Percentiles rank a stretch among this genome's conserved stretches.
These are phyloP conservation scores for Isoperla grammatica DNA, from an alignment of 2,888 invertebrate species.

Conservation along the genomic window DNA sequence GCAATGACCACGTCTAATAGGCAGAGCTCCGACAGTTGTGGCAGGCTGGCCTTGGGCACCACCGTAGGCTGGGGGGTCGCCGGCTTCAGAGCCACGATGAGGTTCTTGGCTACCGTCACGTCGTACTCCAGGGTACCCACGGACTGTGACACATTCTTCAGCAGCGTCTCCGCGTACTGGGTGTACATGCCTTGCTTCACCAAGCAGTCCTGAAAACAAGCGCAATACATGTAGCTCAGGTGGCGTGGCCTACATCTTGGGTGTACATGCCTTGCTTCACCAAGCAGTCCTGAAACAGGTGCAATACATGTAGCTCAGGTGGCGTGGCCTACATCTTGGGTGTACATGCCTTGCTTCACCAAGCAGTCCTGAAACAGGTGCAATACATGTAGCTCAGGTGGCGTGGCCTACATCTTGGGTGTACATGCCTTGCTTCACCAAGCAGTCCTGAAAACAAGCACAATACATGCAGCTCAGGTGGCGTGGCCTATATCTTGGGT, in stretches of 20 bases:
- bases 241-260: too few relatives aligned
- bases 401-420: too few relatives aligned
- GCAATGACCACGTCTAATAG: slow-evolving; percentile 71
- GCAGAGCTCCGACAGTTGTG: slow-evolving; percentile 67
- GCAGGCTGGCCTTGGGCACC: slow-evolving; percentile 46
- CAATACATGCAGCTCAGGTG: too few relatives aligned
- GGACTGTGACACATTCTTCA: slow-evolving; percentile 65
- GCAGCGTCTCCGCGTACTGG: slow-evolving; percentile 64
- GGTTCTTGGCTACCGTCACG: slow-evolving; percentile 56
- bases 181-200: slow-evolving; percentile 89
- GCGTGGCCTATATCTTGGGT: too few relatives aligned
- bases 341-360: slow-evolving; percentile 86
- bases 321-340: too few relatives aligned
- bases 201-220: slow-evolving; percentile 66
- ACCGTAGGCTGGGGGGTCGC: slow-evolving; percentile 30
- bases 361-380: slow-evolving; percentile 80
- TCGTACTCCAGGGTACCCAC: slow-evolving; percentile 60
- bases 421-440: too few relatives aligned
- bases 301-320: too few relatives aligned
- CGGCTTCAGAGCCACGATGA: slow-evolving; percentile 47
- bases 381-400: too few relatives aligned
- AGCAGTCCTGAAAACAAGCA: too few relatives aligned
- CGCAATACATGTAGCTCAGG: too few relatives aligned
- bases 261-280: slow-evolving; percentile 89
- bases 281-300: slow-evolving; percentile 76